phyloP scores from a whole-genome alignment of 2,888 invertebrate species.

The Xestobium rufovillosum region DNA sequence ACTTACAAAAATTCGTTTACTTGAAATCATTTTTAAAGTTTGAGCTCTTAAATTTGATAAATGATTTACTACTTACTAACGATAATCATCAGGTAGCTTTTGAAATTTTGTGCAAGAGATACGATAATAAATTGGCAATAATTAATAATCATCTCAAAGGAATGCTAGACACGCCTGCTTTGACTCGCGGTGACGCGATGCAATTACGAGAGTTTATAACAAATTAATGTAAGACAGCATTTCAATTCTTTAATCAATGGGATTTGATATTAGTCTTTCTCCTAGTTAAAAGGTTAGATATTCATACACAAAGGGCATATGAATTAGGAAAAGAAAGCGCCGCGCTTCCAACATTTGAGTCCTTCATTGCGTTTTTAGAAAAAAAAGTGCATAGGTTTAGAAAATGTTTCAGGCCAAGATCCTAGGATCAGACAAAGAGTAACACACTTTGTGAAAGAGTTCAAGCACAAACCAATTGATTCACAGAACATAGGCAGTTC shows the following conservation, averaged over 20 bases:
- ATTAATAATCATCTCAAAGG: background rate
- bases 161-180: background rate
- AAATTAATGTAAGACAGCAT: background rate
- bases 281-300: background rate
- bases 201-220: conserved; percentile 4
- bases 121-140: background rate
- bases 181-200: background rate
- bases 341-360: background rate
- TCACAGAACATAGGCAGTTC: background rate
- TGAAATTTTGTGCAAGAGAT: conserved; percentile 2
- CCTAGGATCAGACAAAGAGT: too few relatives aligned
- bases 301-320: background rate
- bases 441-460: too few relatives aligned
- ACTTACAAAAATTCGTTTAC: conserved; percentile 7
- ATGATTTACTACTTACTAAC: conserved; percentile 4
- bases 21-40: background rate
- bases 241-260: conserved; percentile 2
- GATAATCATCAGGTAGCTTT: conserved; percentile 4
- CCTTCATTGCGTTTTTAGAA: conserved; percentile 1
- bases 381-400: background rate
- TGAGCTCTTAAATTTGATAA: conserved; percentile 4
- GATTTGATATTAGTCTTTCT: conserved; percentile 1
- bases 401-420: background rate
- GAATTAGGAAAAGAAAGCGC: background rate
- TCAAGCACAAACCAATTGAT: conserved; percentile 1